Evolutionary conservation across 2,888 invertebrate genomes (phyloP).

Genomic region (Myathropa florea): DNA sequence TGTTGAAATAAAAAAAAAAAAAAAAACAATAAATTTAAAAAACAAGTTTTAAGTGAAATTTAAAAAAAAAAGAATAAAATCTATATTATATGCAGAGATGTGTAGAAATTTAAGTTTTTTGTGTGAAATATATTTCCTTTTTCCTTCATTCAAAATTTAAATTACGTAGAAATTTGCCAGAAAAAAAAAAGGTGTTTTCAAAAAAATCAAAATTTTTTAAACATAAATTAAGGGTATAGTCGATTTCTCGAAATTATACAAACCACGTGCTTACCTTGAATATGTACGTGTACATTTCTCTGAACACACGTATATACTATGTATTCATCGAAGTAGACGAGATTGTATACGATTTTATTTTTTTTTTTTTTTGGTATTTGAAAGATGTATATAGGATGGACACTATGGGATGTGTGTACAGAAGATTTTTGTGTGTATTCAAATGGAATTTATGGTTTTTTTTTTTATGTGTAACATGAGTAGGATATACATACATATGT

Average conservation of each 20-base stretch:
- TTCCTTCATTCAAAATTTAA: no score
- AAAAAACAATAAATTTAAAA: not conserved
- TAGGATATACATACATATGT: no score
- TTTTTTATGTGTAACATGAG: not conserved
- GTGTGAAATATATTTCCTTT: no score
- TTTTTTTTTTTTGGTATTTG: no score
- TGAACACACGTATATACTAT: not conserved
- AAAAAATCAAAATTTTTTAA: not conserved
- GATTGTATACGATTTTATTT: not conserved
- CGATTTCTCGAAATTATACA: not conserved
- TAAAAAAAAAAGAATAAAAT: not conserved
- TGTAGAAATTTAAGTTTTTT: no score
- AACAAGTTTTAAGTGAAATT: slow-evolving; percentile 26
- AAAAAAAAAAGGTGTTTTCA: not conserved
- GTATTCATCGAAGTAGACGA: not conserved
- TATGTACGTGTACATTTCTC: slow-evolving; percentile 11
- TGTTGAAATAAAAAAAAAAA: slow-evolving; percentile 8
- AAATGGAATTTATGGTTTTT: not conserved
- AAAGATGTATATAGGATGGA: not conserved
- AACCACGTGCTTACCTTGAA: slow-evolving; percentile 63
- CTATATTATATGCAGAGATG: no score
- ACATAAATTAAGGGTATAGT: not conserved
- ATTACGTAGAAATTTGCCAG: no score
- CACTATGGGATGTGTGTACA: not conserved
- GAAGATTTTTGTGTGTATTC: not conserved